Evolutionary conservation across 2,797 vertebrate species (phyloP).

Genomic region (Stomatorhinus walkeri): DNA sequence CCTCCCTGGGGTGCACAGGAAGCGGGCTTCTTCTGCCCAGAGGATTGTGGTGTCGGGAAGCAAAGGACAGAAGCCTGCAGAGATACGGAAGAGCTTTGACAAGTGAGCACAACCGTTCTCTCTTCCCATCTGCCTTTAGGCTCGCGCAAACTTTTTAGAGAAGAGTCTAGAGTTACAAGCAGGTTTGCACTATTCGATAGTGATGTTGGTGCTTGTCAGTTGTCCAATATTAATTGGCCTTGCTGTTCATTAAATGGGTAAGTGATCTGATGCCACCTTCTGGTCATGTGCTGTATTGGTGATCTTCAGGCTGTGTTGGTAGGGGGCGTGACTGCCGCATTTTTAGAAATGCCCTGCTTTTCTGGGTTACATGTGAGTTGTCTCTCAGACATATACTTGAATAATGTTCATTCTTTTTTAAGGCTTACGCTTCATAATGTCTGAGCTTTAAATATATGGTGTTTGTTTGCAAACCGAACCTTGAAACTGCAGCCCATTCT

Average conservation of each 20-base stretch:
- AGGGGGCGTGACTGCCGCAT: not conserved
- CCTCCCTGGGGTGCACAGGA: constrained; percentile 71
- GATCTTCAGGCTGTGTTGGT: not conserved
- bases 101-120: constrained; percentile 56
- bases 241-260: not conserved
- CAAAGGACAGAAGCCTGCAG: constrained; percentile 29
- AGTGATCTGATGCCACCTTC: constrained; percentile 15
- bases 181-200: not conserved
- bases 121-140: not conserved
- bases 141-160: not conserved
- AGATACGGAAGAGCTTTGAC: constrained; percentile 73
- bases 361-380: not conserved
- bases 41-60: constrained; percentile 23
- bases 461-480: not conserved
- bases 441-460: not conserved
- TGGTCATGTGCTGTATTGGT: not conserved
- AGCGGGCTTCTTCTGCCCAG: constrained; percentile 31
- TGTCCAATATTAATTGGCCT: not conserved
- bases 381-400: not conserved
- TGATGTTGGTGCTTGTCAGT: not conserved
- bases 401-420: not conserved
- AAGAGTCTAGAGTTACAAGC: not conserved
- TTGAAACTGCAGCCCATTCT: not conserved
- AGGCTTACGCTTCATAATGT: not conserved
- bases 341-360: not conserved